Evolutionary conservation across 2,797 vertebrate genomes (phyloP).

Genomic region (Molossus molossus): DNA sequence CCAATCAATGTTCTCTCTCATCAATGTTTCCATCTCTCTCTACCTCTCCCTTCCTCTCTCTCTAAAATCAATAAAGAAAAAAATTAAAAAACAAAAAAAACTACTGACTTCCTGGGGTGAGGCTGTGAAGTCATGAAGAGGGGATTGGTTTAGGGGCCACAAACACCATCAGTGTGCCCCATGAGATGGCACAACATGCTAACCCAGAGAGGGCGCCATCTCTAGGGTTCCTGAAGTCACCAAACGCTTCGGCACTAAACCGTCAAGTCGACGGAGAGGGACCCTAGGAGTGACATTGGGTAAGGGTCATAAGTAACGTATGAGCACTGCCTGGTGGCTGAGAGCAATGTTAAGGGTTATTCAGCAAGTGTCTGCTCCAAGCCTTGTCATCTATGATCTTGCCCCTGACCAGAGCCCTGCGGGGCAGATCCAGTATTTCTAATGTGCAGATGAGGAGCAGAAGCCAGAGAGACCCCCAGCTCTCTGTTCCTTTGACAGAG

Average conservation of each 20-base stretch:
- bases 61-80: too few species aligned
- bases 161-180: neutral
- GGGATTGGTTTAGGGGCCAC: neutral
- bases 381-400: neutral
- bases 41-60: too few species aligned
- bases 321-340: neutral
- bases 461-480: neutral
- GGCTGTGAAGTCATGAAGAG: neutral
- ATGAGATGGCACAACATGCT: neutral
- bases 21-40: too few species aligned
- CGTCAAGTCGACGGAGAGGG: neutral
- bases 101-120: neutral
- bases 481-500: accelerated
- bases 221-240: neutral
- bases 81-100: too few species aligned
- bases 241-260: neutral
- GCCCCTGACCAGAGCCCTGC: neutral
- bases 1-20: too few species aligned
- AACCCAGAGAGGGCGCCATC: neutral
- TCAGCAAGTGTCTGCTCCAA: neutral
- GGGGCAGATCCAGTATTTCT: neutral
- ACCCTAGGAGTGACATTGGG: neutral
- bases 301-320: neutral
- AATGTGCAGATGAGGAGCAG: accelerated
- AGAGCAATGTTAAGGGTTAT: neutral